These are phyloP conservation scores for Peromyscus melanophrys DNA, from an alignment of 2,797 vertebrate genomes.

Conservation along the genomic window DNA sequence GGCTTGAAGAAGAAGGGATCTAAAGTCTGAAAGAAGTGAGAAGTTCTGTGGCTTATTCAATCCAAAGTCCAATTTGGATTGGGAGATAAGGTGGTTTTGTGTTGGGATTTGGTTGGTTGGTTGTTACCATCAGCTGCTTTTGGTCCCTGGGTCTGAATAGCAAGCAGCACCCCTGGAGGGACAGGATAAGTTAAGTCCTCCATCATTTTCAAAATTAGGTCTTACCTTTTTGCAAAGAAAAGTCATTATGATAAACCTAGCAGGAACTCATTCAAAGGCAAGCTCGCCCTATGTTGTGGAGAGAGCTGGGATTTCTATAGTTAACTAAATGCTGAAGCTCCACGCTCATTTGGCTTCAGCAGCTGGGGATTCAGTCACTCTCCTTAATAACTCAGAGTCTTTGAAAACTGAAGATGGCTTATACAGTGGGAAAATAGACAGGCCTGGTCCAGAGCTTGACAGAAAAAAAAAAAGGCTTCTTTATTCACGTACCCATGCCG, in stretches of 20 bases:
- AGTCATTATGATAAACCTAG: not conserved
- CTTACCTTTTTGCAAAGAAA: constrained; percentile 57
- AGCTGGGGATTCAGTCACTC: constrained; percentile 1
- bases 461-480: not conserved
- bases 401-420: constrained; percentile 36
- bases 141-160: not conserved
- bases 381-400: constrained; percentile 43
- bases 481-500: rapidly evolving
- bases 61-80: not conserved
- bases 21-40: not conserved
- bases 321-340: not conserved
- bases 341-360: not conserved
- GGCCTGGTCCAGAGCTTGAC: not conserved
- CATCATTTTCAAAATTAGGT: not conserved
- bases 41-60: not conserved
- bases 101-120: not conserved
- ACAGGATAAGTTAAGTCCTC: not conserved
- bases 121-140: not conserved
- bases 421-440: not conserved
- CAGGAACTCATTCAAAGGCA: not conserved
- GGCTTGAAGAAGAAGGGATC: not conserved
- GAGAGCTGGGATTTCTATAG: not conserved
- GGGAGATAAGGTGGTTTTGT: not conserved
- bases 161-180: not conserved
- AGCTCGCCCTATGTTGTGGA: not conserved